Percentiles rank a stretch among this genome's conserved stretches.
phyloP scores from a whole-genome alignment of 2,797 vertebrate genomes.

The Sebastes oblongus region DNA sequence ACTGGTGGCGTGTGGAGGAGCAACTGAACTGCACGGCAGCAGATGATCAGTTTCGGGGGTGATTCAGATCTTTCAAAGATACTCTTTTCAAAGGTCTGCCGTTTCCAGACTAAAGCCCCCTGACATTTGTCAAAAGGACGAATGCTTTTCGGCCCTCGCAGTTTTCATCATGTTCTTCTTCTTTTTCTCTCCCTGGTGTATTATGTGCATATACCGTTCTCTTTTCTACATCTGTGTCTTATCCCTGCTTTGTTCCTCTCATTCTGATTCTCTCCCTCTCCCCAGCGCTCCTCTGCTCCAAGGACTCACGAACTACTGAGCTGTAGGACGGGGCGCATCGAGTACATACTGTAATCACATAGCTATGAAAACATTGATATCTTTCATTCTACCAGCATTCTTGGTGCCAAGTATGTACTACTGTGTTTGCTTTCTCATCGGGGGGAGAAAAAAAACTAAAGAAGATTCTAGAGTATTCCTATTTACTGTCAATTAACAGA shows the following conservation, averaged over 20 bases:
- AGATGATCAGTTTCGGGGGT: slow-evolving; percentile 39
- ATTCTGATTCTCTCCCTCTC: slow-evolving; percentile 23
- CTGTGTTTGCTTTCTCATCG: slow-evolving; percentile 70
- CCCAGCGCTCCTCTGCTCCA: slow-evolving; percentile 32
- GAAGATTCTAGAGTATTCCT: slow-evolving; percentile 52
- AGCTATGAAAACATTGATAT: slow-evolving; percentile 64
- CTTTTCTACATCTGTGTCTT: slow-evolving; percentile 69
- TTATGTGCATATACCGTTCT: slow-evolving; percentile 54
- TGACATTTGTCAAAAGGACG: slow-evolving; percentile 49
- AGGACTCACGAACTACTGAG: slow-evolving; percentile 34
- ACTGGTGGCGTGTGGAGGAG: slow-evolving; percentile 57
- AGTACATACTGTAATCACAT: slow-evolving; percentile 50
- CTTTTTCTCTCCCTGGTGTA: slow-evolving; percentile 47
- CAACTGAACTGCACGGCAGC: slow-evolving; percentile 59
- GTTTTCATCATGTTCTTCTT: slow-evolving; percentile 21
- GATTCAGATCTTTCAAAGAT: slow-evolving; percentile 55
- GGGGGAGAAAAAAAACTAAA: slow-evolving; percentile 50
- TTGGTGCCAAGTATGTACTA: slow-evolving; percentile 80
- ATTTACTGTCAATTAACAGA: slow-evolving; percentile 69
- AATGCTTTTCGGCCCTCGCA: slow-evolving; percentile 35
- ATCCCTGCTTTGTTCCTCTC: slow-evolving; percentile 37
- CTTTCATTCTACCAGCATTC: slow-evolving; percentile 82
- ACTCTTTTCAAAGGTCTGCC: slow-evolving; percentile 58
- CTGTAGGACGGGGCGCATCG: slow-evolving; percentile 24
- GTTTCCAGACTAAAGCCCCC: slow-evolving; percentile 55